Base-by-base conservation (phyloP, 2,888 invertebrate genomes). In the Brachyopa scutellaris region DNA sequence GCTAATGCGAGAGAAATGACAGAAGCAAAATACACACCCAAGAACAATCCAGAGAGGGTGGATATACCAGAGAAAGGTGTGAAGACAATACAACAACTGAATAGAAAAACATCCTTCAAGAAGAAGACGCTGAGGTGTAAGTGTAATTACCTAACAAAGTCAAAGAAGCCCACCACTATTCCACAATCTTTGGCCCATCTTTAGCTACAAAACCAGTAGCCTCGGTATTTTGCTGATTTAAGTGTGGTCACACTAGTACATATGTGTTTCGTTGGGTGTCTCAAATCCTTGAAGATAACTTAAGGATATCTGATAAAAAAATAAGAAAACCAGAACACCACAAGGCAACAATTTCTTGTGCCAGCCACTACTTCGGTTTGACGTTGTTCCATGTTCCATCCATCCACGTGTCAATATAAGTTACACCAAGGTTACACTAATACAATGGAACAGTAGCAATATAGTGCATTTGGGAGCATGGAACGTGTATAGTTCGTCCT, bases 211-310 rank as follows among this genome's bases (percentile, higher is more conserved):
- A 67, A 47, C 59, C 51, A 64, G 42, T 47, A 31, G 31, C 13
- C 38, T 21, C 11, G 11, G 33, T 23, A 53, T 36, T 33, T 36
- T 53, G 19, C 55, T 55, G 29, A 55, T 31, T 23, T 62, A 57
- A 76, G 59, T 64, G 51, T 36, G 78, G 66, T 73, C 57, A 74
- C 57, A 66, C 47, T 55, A 42, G 0, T 2, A 2, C 6, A 8
- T 2, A 7, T 23, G 40, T 38, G 26, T 45, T 49, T 36, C 23
- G 31, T 59, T n/a, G 36, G 31, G 36, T 67, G 51, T 67, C 40
- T 61, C 29, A 17, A 61, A 66, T 78, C 73, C 73, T 74, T 79
- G 67, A 79, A 79, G 74, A 79, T 74, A 61, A 79, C 79, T 78
- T 66, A 42, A 66, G 59, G 59, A 64, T 64, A 78, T 66, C 66